Conservation (phyloP, 2,797 vertebrate species). For the Phrynocephalus forsythii region DNA sequence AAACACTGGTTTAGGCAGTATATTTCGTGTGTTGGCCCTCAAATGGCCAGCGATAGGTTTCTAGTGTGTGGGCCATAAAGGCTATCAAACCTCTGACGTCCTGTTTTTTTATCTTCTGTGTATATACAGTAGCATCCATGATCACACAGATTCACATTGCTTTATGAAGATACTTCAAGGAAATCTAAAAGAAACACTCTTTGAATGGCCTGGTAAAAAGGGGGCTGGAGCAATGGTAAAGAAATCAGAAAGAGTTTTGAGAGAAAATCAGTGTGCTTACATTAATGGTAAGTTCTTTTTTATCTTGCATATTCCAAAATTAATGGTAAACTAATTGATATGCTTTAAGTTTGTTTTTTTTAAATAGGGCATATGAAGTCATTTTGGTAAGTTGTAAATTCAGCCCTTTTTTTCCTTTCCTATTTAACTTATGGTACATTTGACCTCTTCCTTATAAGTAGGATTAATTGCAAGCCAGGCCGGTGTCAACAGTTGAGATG, state of each 20-base stretch:
- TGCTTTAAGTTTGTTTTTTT: background rate
- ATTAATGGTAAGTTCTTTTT: conserved; percentile 88
- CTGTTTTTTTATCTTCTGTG: conserved; percentile 63
- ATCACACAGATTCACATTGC: conserved; percentile 96
- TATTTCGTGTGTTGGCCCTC: too few relatives aligned
- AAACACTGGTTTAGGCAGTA: too few relatives aligned
- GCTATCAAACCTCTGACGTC: conserved; percentile 58
- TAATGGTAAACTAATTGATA: background rate
- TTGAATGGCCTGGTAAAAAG: conserved; percentile 89
- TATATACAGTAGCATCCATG: conserved; percentile 94
- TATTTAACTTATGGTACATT: too few relatives aligned
- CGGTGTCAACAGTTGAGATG: background rate
- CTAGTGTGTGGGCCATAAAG: background rate
- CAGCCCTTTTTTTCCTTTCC: background rate
- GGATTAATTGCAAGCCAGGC: background rate
- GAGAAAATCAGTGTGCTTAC: conserved; percentile 92
- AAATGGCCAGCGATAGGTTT: background rate
- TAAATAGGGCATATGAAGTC: background rate
- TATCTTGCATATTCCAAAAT: conserved; percentile 1
- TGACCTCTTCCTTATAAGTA: background rate
- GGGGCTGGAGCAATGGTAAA: conserved; percentile 84
- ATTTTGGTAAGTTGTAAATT: background rate
- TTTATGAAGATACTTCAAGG: conserved; percentile 98
- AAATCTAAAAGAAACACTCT: conserved; percentile 94
- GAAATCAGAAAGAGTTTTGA: conserved; percentile 90